Evolutionary conservation across 2,888 invertebrate species (phyloP).

Genomic region (Bunonema sp.): DNA sequence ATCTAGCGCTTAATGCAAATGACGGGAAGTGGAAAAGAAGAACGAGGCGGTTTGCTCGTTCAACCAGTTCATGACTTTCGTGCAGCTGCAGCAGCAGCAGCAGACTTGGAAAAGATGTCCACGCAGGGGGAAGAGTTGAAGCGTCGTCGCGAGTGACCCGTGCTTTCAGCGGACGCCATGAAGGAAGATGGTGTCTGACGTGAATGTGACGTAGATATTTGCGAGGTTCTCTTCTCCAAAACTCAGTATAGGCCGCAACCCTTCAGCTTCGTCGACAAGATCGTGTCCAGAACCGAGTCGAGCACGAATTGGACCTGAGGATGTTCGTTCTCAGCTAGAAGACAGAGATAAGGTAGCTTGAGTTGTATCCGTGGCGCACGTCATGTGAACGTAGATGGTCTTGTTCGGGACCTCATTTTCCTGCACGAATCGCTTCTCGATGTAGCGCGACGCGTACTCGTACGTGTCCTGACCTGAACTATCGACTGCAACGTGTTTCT

Average conservation of each 20-base stretch:
- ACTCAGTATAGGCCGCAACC: conserved; percentile 39
- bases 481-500: conserved; percentile 2
- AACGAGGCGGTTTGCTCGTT: too few relatives aligned
- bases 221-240: too few relatives aligned
- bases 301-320: conserved; percentile 38
- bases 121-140: too few relatives aligned
- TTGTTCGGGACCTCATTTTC: conserved; percentile 30
- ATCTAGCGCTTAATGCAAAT: too few relatives aligned
- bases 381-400: conserved; percentile 29
- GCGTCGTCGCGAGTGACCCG: too few relatives aligned
- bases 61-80: too few relatives aligned
- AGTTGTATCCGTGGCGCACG: conserved; percentile 33
- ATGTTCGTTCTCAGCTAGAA: background rate
- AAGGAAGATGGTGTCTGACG: too few relatives aligned
- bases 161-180: too few relatives aligned
- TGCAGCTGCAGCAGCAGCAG: too few relatives aligned
- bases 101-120: too few relatives aligned
- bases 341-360: background rate
- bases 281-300: conserved; percentile 37
- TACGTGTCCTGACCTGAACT: conserved; percentile 19
- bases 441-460: conserved; percentile 17
- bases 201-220: too few relatives aligned
- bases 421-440: conserved; percentile 24
- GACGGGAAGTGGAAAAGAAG: too few relatives aligned
- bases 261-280: conserved; percentile 38